Evolutionary conservation across 2,797 vertebrate species (phyloP), one percentile per base, ranked within the genome.

Genomic region (Sternarchorhynchus goeldii): DNA sequence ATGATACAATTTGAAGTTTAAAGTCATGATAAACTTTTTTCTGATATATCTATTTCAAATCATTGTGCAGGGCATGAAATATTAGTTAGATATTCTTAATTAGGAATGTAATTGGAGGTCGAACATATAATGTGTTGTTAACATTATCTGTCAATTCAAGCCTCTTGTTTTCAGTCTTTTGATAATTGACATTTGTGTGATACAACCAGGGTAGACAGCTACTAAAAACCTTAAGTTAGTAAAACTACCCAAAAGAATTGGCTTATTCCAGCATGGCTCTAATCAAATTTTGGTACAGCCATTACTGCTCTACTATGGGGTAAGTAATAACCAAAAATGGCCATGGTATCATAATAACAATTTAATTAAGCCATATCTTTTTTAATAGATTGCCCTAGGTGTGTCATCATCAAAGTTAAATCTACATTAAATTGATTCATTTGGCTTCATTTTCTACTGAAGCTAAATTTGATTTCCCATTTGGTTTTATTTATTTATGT

Each of bases 401-500:
- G 58, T 79, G 57, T 36, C 56, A 50, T 29, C 70, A 67, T 73
- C 75, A 78, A 62, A 75, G 71, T 75, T 4, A 78, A 59, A 81
- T 75, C 0, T 55, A 55, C 79, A 74, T 74, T 69, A 62, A 75
- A 74, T 21, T 21, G 71, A 39, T 74, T 73, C 60, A 67, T 72
- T 41, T 45, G 71, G 64, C 79, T 59, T 73, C 53, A 18, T 81
- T n/a, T 74, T 39, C 41, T 55, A 70, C 74, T 67, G 20, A 59
- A 57, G 7, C 8, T 18, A 73, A 83, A 82, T 82, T 55, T 70
- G 68, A 58, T 78, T 78, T 80, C 63, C 78, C 65, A 76, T 82
- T 79, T 29, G n/a, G n/a, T 75, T 79, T 76, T 72, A 75, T 81
- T 82, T 82, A 81, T 76, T 82, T 45, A 77, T 68, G 66, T 45